Evolutionary conservation across 37 sponge, comb jelly and placozoan species (phyloP), one percentile per base, ranked within the genome.

Genomic region (Chondrilla cf. caribensis): DNA sequence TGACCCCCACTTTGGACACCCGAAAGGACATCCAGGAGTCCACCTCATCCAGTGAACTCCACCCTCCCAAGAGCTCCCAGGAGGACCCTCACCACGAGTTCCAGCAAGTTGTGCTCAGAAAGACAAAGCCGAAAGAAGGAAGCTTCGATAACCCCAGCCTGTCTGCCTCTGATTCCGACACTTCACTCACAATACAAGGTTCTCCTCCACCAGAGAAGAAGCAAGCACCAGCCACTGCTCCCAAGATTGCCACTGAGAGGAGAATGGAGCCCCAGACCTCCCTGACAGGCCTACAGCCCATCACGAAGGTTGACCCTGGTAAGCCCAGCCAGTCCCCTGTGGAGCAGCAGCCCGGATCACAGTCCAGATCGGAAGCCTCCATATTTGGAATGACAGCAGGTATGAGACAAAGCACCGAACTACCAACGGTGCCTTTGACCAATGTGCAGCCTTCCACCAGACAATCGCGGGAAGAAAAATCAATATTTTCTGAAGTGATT

Each of bases 291-390:
- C 7, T 42, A 6, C 25, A 62, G 29, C 64, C 64, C 7, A 15
- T 28, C 8, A 6, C 64, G 6, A n/a, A 62, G 22, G 29, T 28
- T 4, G 29, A 15, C 64, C 8, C 64, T 5, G 4, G 18, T 28
- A 15, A 7, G 22, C 51, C 51, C 6, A 17, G 17, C 17, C 57
- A 55, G 57, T 19, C 17, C 17, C 18, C 29, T 19, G 64, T 6
- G 64, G 64, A 29, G 18, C 64, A 62, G 64, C 25, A 29, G 64
- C 64, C 64, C 5, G 25, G 29, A 40, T 19, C 43, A 22, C 29
- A n/a, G n/a, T 73, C 76, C 41, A 73, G 76, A 40, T 36, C 44
- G 8, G 41, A 73, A n/a, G 42, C 76, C 18, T 73, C 76, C 43
- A 73, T 73, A 31, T 73, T 73, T 42, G 41, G 24, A 31, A 73